These are phyloP conservation scores for Pogonocherus hispidulus DNA, from an alignment of 2,888 invertebrate genomes.

Conservation along the genomic window DNA sequence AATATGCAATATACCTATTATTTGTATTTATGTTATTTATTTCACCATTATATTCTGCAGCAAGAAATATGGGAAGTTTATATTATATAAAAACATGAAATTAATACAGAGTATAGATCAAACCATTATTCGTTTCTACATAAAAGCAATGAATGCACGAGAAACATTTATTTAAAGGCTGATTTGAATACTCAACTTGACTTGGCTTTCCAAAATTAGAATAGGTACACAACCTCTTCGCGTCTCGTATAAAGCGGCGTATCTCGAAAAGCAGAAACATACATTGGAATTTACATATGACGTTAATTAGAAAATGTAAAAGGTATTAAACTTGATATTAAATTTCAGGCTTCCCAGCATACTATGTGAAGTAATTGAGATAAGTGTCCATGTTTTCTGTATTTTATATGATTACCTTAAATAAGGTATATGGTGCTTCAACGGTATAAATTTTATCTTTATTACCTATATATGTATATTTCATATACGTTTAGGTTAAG, in stretches of 20 bases:
- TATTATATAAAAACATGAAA: no score
- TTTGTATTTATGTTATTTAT: no score
- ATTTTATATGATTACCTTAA: conserved; percentile 39
- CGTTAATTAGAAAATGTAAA: conserved; percentile 37
- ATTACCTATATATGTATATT: conserved; percentile 25
- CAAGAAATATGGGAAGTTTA: no score
- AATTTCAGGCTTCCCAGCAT: conserved; percentile 34
- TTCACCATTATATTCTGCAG: no score
- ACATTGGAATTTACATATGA: conserved; percentile 29
- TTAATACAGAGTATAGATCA: no score
- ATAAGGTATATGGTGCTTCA: conserved; percentile 23
- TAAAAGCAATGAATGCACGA: no score
- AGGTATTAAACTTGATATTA: conserved; percentile 33
- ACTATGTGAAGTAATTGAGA: conserved; percentile 36
- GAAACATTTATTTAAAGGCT: background rate
- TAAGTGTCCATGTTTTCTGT: conserved; percentile 42
- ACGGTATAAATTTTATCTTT: conserved; percentile 40
- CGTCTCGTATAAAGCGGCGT: conserved; percentile 1
- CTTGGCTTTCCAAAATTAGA: conserved; percentile 3
- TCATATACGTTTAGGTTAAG: conserved; percentile 24
- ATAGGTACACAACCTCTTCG: conserved; percentile 5
- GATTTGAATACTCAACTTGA: conserved; percentile 4
- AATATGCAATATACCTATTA: no score
- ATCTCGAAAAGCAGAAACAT: conserved; percentile 26
- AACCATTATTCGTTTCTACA: no score